Base-by-base conservation (phyloP, 2,888 invertebrate genomes). In the Chironomus tentans region DNA sequence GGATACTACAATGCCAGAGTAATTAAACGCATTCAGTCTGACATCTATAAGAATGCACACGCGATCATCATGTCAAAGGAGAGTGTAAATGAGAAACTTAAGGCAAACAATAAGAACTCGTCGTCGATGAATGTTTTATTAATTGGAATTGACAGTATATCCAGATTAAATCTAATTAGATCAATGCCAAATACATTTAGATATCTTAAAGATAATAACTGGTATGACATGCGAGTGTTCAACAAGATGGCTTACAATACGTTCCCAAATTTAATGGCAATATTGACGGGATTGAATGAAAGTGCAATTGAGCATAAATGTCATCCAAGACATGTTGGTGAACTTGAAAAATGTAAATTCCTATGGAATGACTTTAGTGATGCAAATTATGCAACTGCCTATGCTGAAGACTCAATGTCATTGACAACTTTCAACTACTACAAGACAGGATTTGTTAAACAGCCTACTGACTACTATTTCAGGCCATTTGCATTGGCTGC, bases 261-360 rank as follows among this genome's bases (percentile, higher is more conserved):
- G 0, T 94, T 92, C 81, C 94, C 96, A 0, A 97, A 97, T 83
- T 83, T 97, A 71, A 91, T 95, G 87, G 93, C 95, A 0, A 86
- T 92, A 68, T 85, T 93, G 13, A 90, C 92, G 0, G 96, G 95
- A 0, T 85, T 87, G 78, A 88, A 85, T 77, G 81, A 83, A 47
- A 79, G 81, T 0, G 79, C 85, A 15, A 84, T 88, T 13, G 84
- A 87, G 70, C 79, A 82, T 1, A 81, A 85, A 69, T 87, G 87
- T 78, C 82, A 85, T 38, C 87, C 88, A 13, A 61, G 28, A 15
- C 83, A 82, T 6, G 81, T 81, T 24, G 87, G 87, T 81, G 87
- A 88, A 48, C 81, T 90, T 72, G 93, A 95, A 79, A 86, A 88
- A 72, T 90, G 92, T 79, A 87, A 90, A 0, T 87, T 94, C 77